Evolutionary conservation across 2,113 vertebrate genomes (phyloP).

Genomic region (Hypanus sabinus): DNA sequence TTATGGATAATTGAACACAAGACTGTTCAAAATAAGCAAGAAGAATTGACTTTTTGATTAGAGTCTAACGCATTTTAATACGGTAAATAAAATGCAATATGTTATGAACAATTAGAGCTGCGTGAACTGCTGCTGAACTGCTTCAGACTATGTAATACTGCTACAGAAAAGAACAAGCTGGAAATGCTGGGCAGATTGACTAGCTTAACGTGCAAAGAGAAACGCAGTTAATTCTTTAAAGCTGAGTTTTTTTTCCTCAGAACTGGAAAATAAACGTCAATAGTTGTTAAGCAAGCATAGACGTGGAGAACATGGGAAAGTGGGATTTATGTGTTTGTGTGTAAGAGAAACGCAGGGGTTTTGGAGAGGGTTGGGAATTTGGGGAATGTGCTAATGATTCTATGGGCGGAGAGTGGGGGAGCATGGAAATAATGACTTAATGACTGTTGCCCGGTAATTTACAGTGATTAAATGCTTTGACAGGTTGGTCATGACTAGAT

Average conservation of each 20-base stretch:
- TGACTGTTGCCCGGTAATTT: too few species aligned
- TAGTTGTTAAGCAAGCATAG: too few species aligned
- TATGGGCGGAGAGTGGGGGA: too few species aligned
- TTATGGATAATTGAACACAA: neutral
- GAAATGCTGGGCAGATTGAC: neutral
- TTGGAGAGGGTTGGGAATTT: too few species aligned
- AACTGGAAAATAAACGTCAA: neutral
- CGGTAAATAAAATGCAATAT: neutral
- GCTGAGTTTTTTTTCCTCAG: neutral
- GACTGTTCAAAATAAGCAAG: neutral
- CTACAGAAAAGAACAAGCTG: neutral
- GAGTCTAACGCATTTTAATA: neutral
- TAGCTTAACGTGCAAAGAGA: neutral
- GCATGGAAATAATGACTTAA: too few species aligned
- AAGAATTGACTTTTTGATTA: slow-evolving; percentile 15
- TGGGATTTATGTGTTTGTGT: too few species aligned
- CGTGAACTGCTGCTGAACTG: neutral
- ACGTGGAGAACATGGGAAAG: too few species aligned
- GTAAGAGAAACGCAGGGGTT: too few species aligned
- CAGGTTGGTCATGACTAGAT: too few species aligned
- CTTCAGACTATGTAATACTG: neutral
- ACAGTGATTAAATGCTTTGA: too few species aligned
- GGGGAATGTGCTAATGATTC: too few species aligned
- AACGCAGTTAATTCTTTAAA: neutral
- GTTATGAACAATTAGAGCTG: neutral